Evolutionary conservation across 2,888 invertebrate genomes (phyloP), one percentile per base, ranked within the genome.

Genomic region (Heliothis peltigera): DNA sequence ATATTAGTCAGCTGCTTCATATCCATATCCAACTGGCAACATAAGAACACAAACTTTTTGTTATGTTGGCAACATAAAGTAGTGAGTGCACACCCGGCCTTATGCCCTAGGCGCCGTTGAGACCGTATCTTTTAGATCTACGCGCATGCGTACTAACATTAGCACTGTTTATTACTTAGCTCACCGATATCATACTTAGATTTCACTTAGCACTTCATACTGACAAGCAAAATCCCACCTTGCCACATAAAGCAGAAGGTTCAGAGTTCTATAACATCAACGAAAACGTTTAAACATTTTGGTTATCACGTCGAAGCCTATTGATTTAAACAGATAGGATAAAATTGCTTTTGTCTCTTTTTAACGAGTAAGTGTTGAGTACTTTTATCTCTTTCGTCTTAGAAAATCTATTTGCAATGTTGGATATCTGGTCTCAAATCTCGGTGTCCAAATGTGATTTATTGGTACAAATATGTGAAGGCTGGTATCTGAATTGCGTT

Each of bases 131-230:
- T 65, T 77, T 80, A 81, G 81, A 92, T 92, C 90, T 88, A 84
- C 84, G 86, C 86, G 83, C 85, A 87, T 88, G 88, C 88, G 87
- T 86, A 85, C 81, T 72, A 77, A 81, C 83, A 81, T 84, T 83
- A 81, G 81, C 84, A 78, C 84, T 80, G 86, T 88, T 90, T 90
- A 89, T 90, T 88, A 87, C 87, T 86, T 81, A 85, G 81, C 81
- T 80, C 80, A 80, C 83, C 80, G 86, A 89, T 87, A 87, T 80
- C 79, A 75, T 74, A 80, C 81, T 84, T 79, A 77, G 80, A 82
- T 85, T 82, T 82, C 80, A 77, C 79, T 81, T 81, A 77, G 68
- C 70, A 69, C 72, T 64, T 70, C 42, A 58, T 15, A 15, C 39
- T 55, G 53, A 55, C 70, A 70, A 67, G 59, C 68, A 22, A 79